A percentile compares a stretch with the other conserved stretches of the same genome.
phyloP scores from a whole-genome alignment of 1,140 invertebrate species.

The Pseudachorutes palmiensis region DNA sequence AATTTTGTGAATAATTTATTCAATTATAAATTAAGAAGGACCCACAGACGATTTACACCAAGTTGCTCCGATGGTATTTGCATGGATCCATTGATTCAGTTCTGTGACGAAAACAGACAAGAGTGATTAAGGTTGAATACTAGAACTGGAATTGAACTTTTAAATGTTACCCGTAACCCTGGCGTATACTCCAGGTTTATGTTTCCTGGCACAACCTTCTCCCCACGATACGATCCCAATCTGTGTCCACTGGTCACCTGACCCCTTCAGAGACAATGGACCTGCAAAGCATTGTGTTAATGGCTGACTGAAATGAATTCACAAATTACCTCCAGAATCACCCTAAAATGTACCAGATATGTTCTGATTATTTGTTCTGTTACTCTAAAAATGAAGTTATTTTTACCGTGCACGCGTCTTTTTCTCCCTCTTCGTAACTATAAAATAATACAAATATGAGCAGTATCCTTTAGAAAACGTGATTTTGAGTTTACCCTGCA shows the following conservation, averaged over 20 bases:
- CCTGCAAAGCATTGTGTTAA: conserved; percentile 11
- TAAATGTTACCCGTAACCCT: conserved; percentile 16
- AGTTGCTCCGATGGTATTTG: not conserved
- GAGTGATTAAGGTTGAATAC: not conserved
- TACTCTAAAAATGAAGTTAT: not conserved
- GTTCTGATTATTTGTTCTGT: not conserved
- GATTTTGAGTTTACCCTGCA: conserved; percentile 6
- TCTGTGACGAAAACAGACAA: not conserved
- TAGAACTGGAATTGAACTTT: too few relatives aligned
- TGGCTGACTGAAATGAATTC: not conserved
- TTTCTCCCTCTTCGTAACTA: conserved; percentile 6
- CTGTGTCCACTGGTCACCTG: conserved; percentile 11
- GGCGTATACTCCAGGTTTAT: not conserved
- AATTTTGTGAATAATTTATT: too few relatives aligned
- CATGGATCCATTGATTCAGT: conserved; percentile 5
- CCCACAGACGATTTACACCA: too few relatives aligned
- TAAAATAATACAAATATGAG: not conserved
- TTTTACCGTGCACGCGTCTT: conserved; percentile 26
- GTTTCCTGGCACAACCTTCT: conserved; percentile 15
- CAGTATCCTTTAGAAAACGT: not conserved
- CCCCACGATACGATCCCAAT: conserved; percentile 27
- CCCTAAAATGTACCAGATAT: conserved; percentile 8
- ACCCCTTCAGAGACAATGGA: conserved; percentile 11
- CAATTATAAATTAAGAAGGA: too few relatives aligned
- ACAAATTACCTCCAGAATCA: conserved; percentile 16